Conservation (phyloP, 2,113 vertebrate species). For the Phrynosoma platyrhinos region DNA sequence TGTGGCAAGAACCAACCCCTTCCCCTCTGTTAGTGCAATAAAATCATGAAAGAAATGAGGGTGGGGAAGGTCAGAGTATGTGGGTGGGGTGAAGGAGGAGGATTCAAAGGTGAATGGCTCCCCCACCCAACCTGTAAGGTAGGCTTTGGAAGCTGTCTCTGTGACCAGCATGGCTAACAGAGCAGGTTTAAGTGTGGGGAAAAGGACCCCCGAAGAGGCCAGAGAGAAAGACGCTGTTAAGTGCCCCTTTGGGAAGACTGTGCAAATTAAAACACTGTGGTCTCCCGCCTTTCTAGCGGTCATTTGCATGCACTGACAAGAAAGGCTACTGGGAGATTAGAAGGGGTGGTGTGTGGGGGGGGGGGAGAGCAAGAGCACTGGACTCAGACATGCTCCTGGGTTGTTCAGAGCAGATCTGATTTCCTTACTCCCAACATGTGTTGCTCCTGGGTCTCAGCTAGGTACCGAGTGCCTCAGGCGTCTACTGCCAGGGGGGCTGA, state of each 20-base stretch:
- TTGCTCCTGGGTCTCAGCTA: no score
- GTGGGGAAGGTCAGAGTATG: no score
- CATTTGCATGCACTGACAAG: rapidly evolving
- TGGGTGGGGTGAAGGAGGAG: no score
- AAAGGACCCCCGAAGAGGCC: not conserved
- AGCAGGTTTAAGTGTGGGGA: not conserved
- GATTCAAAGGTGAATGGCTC: no score
- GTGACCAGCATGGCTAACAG: no score
- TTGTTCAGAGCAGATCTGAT: no score
- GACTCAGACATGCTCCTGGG: not conserved
- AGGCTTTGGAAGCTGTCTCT: not conserved
- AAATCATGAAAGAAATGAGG: not conserved
- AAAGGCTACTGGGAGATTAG: not conserved
- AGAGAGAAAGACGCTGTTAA: not conserved
- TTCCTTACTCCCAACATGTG: no score
- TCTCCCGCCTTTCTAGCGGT: not conserved
- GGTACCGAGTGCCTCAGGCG: no score
- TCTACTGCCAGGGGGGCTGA: not conserved
- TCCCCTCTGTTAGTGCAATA: not conserved
- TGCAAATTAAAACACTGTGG: not conserved
- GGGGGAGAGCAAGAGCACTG: not conserved
- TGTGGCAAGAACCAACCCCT: not conserved
- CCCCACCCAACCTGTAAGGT: no score
- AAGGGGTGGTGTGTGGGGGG: not conserved
- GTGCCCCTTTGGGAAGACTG: not conserved